These are phyloP conservation scores for Pandemis heparana DNA, from an alignment of 2,888 invertebrate species.

Conservation along the genomic window DNA sequence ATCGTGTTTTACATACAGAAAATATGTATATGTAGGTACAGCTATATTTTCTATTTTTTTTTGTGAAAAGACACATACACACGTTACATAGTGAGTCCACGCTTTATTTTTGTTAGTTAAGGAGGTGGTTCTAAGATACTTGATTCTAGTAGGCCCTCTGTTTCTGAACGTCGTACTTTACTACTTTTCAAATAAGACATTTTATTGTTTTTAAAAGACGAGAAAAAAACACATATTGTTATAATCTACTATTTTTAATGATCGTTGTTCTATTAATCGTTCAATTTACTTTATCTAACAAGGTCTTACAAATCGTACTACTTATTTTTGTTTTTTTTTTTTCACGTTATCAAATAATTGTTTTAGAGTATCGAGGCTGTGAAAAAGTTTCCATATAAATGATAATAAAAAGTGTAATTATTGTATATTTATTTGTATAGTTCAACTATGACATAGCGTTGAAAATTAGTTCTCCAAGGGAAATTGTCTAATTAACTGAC, in stretches of 20 bases:
- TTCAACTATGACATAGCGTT: constrained; percentile 16
- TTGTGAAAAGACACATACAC: too few relatives aligned
- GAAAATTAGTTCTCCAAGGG: not conserved
- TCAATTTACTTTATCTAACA: not conserved
- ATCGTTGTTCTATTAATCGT: constrained; percentile 5
- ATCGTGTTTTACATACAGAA: not conserved
- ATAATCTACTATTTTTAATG: not conserved
- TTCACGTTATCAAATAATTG: constrained; percentile 25
- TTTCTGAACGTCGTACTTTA: not conserved
- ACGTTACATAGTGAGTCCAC: too few relatives aligned
- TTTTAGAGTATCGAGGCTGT: constrained; percentile 49
- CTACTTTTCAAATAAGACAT: not conserved
- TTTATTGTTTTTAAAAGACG: constrained; percentile 22
- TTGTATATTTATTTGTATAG: constrained; percentile 41
- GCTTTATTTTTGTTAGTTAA: too few relatives aligned
- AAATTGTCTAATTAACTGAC: not conserved
- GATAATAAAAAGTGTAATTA: constrained; percentile 36
- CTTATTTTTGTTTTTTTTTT: constrained; percentile 11
- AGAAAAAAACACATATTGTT: constrained; percentile 4
- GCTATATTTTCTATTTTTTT: too few relatives aligned
- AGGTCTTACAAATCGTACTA: constrained; percentile 31
- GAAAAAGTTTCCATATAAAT: constrained; percentile 48
- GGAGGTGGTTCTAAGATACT: too few relatives aligned
- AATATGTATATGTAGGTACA: too few relatives aligned
- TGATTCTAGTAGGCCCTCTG: constrained; percentile 1